These are phyloP conservation scores for Scrobipalpa costella DNA, from an alignment of 2,888 invertebrate species.

Conservation along the genomic window DNA sequence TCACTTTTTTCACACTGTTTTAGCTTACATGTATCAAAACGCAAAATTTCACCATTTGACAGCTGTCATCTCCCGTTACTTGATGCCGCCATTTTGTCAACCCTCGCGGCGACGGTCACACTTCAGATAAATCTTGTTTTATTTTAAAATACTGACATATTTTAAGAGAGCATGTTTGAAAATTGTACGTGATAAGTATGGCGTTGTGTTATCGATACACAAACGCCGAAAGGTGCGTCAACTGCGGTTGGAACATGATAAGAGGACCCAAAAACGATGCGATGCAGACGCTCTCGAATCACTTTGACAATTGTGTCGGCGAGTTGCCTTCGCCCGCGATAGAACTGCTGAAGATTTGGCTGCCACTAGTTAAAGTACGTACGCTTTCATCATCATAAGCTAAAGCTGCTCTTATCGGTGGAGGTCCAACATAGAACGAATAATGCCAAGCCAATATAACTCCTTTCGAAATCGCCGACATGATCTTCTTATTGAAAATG, in stretches of 20 bases:
- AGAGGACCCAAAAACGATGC: neutral
- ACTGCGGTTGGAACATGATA: neutral
- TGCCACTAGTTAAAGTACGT: neutral
- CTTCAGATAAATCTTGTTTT: too few relatives aligned
- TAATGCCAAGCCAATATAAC: too few relatives aligned
- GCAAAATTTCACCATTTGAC: neutral
- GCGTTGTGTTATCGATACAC: neutral
- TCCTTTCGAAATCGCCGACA: constrained; percentile 24
- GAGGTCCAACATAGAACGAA: too few relatives aligned
- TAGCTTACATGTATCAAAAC: neutral
- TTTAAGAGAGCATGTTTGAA: neutral
- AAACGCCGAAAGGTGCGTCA: constrained; percentile 8
- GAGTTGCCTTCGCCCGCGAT: neutral
- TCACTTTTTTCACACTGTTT: neutral
- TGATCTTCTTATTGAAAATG: constrained; percentile 15
- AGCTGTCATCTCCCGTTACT: neutral
- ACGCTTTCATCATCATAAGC: neutral
- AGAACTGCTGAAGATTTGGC: neutral
- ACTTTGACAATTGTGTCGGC: neutral
- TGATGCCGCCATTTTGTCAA: neutral
- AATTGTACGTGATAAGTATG: neutral
- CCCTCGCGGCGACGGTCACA: too few relatives aligned
- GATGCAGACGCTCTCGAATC: neutral
- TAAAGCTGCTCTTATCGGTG: neutral
- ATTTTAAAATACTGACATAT: neutral